A percentile compares a stretch with the other conserved stretches of the same genome.
phyloP scores from a whole-genome alignment of 53 echinoderm and acorn worm genomes.

The Henricia sp. region DNA sequence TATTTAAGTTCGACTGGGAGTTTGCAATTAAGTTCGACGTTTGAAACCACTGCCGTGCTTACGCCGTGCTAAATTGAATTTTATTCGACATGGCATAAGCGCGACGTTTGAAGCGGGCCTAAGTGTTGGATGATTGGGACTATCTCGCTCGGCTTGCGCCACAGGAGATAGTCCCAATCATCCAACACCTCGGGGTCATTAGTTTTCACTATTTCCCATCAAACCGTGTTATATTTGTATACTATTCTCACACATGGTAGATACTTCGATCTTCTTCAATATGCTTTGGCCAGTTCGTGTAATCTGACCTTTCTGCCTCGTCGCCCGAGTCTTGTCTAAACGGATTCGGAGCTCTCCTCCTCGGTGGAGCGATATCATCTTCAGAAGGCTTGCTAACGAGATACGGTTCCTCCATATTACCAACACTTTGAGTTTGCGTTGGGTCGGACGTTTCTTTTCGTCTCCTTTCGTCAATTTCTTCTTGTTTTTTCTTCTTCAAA shows the following conservation, averaged over 20 bases:
- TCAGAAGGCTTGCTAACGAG: background rate
- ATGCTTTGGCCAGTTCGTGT: conserved; percentile 54
- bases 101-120: too few species aligned
- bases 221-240: too few species aligned
- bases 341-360: conserved; percentile 67
- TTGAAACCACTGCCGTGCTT: too few species aligned
- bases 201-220: too few species aligned
- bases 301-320: conserved; percentile 48
- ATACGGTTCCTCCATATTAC: conserved; percentile 32
- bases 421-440: background rate
- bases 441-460: background rate
- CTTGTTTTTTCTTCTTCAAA: background rate
- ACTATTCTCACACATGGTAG: conserved; percentile 10
- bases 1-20: too few species aligned
- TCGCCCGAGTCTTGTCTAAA: conserved; percentile 69
- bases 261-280: conserved; percentile 27
- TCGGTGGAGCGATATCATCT: background rate
- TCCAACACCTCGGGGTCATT: too few species aligned
- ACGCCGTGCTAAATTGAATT: too few species aligned
- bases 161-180: too few species aligned
- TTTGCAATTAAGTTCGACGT: too few species aligned
- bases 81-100: too few species aligned
- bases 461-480: conserved; percentile 2
- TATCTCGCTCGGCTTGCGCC: too few species aligned
- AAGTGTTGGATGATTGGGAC: too few species aligned